Conservation (phyloP, 2,113 vertebrate species). For the Tor tambroides region DNA sequence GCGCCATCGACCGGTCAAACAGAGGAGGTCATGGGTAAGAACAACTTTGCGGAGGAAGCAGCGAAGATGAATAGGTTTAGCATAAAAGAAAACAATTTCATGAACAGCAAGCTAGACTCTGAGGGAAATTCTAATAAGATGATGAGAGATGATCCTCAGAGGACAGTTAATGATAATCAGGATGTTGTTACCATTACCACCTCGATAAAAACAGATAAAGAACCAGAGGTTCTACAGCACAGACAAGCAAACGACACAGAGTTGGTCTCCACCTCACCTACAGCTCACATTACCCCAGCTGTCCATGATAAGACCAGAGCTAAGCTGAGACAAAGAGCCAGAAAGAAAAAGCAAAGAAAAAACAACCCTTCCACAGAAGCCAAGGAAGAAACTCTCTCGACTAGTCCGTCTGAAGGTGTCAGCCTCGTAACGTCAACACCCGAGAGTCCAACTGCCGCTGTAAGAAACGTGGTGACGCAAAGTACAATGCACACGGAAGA, state of each 20-base stretch:
- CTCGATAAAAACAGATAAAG: conserved; percentile 38
- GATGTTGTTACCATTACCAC: conserved; percentile 32
- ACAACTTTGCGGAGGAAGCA: conserved; percentile 49
- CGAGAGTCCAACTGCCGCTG: conserved; percentile 34
- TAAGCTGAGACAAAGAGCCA: conserved; percentile 46
- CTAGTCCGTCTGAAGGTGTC: conserved; percentile 45
- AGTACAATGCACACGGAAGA: conserved; percentile 17
- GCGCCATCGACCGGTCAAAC: conserved; percentile 56
- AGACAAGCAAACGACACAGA: conserved; percentile 3
- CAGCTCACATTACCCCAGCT: neutral
- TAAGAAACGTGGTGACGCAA: neutral
- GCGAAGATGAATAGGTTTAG: conserved; percentile 46
- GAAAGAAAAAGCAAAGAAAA: conserved; percentile 57
- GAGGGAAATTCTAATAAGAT: conserved; percentile 71
- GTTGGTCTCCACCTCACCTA: neutral
- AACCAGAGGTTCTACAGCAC: neutral
- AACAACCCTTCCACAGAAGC: conserved; percentile 29
- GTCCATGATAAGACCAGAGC: conserved; percentile 8
- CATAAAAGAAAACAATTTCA: conserved; percentile 49
- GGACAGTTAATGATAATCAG: conserved; percentile 54
- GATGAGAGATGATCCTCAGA: conserved; percentile 72
- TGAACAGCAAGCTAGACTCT: conserved; percentile 57
- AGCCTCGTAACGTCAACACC: conserved; percentile 43
- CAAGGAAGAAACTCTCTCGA: conserved; percentile 27
- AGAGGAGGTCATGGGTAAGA: conserved; percentile 62